Conservation (phyloP, 2,797 vertebrate genomes). For the Otus scops region DNA sequence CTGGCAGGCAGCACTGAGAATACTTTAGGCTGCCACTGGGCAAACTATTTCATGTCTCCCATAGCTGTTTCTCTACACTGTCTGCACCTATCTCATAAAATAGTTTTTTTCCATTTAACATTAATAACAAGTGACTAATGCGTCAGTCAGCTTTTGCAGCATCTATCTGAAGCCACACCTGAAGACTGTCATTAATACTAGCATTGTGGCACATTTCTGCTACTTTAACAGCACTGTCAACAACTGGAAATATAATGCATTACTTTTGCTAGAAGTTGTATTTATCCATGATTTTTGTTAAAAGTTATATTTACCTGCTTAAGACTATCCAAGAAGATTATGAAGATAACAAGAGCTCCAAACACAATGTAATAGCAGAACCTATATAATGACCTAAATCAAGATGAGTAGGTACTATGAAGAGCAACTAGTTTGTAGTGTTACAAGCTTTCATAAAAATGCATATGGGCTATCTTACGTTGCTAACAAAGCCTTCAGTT, state of each 20-base stretch:
- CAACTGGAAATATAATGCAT: not conserved
- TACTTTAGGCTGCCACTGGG: not conserved
- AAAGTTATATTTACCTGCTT: not conserved
- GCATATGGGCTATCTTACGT: not conserved
- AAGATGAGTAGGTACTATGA: not conserved
- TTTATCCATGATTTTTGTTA: not conserved
- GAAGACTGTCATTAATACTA: not conserved
- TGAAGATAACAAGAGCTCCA: not conserved
- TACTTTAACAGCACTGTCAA: not conserved
- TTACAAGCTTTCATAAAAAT: not conserved
- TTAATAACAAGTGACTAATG: not conserved
- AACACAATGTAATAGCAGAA: not conserved
- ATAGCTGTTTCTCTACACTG: not conserved
- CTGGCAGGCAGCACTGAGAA: not conserved
- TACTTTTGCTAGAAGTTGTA: not conserved
- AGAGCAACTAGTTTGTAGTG: not conserved
- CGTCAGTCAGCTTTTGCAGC: not conserved
- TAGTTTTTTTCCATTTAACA: not conserved
- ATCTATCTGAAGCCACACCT: not conserved
- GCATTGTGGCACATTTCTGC: not conserved
- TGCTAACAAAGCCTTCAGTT: not conserved
- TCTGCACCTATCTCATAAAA: not conserved
- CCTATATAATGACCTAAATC: not conserved
- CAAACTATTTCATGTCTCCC: not conserved
- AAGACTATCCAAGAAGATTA: not conserved